A percentile compares a stretch with the other conserved stretches of the same genome.
These are phyloP conservation scores for Rhombomys opimus DNA, from an alignment of 2,113 vertebrate genomes.

Conservation along the genomic window DNA sequence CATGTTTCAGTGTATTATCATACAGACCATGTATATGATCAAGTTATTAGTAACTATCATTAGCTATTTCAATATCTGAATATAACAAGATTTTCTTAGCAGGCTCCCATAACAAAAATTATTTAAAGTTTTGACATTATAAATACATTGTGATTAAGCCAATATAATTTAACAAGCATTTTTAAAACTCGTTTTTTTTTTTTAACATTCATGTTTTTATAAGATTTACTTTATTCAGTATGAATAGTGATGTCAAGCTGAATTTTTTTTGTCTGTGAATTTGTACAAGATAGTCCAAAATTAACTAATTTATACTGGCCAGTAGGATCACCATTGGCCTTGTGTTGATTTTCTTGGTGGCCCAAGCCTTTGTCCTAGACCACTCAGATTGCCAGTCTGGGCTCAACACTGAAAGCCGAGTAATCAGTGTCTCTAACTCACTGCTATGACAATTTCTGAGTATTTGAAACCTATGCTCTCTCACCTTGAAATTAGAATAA, in stretches of 20 bases:
- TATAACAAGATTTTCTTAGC: neutral
- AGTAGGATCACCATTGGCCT: neutral
- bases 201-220: neutral
- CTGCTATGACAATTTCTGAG: neutral
- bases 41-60: neutral
- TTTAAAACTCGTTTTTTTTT: neutral
- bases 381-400: neutral
- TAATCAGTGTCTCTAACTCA: neutral
- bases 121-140: neutral
- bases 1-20: neutral
- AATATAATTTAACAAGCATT: neutral
- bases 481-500: neutral
- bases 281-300: neutral
- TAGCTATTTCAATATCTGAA: neutral
- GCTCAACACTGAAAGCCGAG: neutral
- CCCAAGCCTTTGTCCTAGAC: neutral
- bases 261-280: neutral
- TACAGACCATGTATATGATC: neutral
- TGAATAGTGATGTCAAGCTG: neutral
- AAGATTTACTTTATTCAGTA: neutral
- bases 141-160: neutral
- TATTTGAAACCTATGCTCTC: neutral
- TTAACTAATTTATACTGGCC: neutral
- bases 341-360: neutral
- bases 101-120: neutral